These are phyloP conservation scores for Oxystoma pomonae DNA, from an alignment of 2,888 invertebrate genomes.

Conservation along the genomic window DNA sequence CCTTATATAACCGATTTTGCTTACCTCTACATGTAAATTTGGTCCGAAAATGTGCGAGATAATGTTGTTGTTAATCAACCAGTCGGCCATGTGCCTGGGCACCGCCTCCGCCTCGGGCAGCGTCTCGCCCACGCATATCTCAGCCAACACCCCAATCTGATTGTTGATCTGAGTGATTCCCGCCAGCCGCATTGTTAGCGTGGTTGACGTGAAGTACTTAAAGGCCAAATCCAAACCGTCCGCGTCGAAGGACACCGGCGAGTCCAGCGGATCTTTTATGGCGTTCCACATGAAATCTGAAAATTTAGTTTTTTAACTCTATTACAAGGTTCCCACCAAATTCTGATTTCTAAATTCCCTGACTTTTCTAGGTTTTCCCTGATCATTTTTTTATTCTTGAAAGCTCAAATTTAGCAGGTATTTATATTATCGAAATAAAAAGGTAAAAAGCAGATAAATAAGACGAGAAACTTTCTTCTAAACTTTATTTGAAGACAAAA, in stretches of 20 bases:
- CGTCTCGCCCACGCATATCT: slow-evolving; percentile 84
- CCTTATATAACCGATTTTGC: slow-evolving; percentile 13
- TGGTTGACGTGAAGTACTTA: slow-evolving; percentile 93
- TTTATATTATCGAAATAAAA: no score
- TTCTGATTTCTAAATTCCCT: no score
- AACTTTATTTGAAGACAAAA: no score
- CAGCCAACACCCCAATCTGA: slow-evolving; percentile 87
- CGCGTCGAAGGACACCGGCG: slow-evolving; percentile 79
- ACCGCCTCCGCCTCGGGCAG: slow-evolving; percentile 81
- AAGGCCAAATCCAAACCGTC: slow-evolving; percentile 91
- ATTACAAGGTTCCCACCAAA: no score
- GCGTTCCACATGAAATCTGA: slow-evolving; percentile 94
- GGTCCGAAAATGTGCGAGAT: slow-evolving; percentile 96
- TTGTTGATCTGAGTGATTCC: slow-evolving; percentile 94
- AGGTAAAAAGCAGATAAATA: no score
- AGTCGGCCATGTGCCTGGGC: slow-evolving; percentile 79
- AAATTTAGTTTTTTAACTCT: no score
- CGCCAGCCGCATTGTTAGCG: slow-evolving; percentile 87
- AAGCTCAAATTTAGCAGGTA: no score
- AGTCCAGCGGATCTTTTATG: slow-evolving; percentile 86
- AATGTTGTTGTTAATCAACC: slow-evolving; percentile 86
- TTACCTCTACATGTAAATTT: slow-evolving; percentile 90
- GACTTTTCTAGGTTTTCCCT: no score
- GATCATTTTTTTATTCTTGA: no score
- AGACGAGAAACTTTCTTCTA: no score